These are phyloP conservation scores for Sebastes diploproa DNA, from an alignment of 2,797 vertebrate genomes.

Conservation along the genomic window DNA sequence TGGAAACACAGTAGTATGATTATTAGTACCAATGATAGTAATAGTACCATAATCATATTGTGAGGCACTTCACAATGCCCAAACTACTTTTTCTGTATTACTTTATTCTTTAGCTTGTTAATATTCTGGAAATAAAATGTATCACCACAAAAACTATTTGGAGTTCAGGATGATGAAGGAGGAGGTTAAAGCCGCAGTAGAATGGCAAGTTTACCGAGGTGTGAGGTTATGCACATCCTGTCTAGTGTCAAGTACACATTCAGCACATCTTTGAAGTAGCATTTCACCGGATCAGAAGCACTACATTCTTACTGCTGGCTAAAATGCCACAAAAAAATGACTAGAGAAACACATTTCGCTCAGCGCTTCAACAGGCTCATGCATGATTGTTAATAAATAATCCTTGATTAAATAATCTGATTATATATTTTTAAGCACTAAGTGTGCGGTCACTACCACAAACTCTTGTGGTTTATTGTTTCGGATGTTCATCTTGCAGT, in stretches of 20 bases:
- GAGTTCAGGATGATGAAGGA: slow-evolving; percentile 1
- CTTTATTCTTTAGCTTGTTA: background rate
- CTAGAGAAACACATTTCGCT: background rate
- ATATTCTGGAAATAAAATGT: background rate
- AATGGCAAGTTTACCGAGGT: background rate
- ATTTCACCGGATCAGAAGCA: background rate
- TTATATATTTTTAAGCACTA: background rate
- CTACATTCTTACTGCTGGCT: background rate
- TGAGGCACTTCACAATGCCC: background rate
- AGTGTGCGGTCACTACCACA: too few species aligned
- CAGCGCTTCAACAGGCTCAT: background rate
- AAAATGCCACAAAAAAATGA: background rate
- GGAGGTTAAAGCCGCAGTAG: background rate
- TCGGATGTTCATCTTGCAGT: background rate
- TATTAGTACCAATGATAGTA: background rate
- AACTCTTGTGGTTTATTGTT: background rate
- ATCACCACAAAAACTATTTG: background rate
- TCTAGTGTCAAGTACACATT: background rate
- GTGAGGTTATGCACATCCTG: background rate
- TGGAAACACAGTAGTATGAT: background rate
- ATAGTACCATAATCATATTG: background rate
- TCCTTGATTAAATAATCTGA: background rate
- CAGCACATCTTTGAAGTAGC: background rate
- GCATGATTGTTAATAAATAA: background rate
- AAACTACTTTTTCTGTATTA: background rate